A percentile compares a stretch with the other conserved stretches of the same genome.
Evolutionary conservation across 2,113 vertebrate species (phyloP).

Genomic region (Leptosomus discolor): DNA sequence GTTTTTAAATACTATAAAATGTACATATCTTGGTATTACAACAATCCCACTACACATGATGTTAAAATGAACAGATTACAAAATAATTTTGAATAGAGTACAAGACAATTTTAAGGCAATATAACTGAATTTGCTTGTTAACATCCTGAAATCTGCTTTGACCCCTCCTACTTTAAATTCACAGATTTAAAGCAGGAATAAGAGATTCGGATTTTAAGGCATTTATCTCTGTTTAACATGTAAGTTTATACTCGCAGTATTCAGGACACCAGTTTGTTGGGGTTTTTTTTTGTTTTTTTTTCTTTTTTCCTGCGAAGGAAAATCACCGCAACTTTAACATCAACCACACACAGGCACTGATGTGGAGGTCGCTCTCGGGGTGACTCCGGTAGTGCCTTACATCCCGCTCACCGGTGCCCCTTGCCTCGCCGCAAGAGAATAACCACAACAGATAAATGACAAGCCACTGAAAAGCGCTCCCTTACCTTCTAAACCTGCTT

Average conservation of each 20-base stretch:
- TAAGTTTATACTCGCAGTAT: background rate
- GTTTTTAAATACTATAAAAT: background rate
- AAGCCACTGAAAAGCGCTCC: constrained; percentile 64
- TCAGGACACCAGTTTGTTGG: background rate
- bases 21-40: background rate
- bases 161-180: background rate
- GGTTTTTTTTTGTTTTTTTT: too few relatives aligned
- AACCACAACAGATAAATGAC: constrained; percentile 27
- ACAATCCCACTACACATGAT: background rate
- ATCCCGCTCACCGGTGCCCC: background rate
- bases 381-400: background rate
- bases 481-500: constrained; percentile 92
- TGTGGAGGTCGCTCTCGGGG: background rate
- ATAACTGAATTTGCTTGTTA: background rate
- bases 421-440: background rate
- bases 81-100: background rate
- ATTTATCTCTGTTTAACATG: background rate
- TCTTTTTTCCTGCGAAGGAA: background rate
- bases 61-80: background rate
- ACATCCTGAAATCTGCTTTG: background rate
- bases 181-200: background rate
- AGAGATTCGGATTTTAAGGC: background rate
- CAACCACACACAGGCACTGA: background rate
- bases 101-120: background rate
- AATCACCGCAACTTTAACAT: background rate